These are phyloP conservation scores for Propithecus coquereli DNA, from an alignment of 2,113 vertebrate genomes.

Conservation along the genomic window DNA sequence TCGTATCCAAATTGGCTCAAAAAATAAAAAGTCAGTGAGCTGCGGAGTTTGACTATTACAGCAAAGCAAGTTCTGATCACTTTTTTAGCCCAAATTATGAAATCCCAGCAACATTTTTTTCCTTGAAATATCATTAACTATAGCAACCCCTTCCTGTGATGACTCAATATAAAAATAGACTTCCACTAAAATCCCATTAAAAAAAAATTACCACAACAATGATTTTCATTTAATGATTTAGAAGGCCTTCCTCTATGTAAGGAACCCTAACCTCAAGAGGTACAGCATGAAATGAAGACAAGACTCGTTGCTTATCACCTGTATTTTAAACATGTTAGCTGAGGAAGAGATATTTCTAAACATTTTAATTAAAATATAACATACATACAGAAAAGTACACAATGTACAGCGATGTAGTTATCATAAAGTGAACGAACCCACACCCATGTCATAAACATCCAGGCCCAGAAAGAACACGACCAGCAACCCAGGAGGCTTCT, in stretches of 20 bases:
- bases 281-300: background rate
- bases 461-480: background rate
- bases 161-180: background rate
- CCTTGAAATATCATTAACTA: background rate
- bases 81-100: background rate
- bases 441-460: background rate
- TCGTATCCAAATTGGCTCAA: background rate
- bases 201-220: background rate
- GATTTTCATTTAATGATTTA: background rate
- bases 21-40: background rate
- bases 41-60: background rate
- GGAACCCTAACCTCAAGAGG: background rate
- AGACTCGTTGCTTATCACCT: background rate
- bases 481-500: background rate
- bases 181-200: background rate
- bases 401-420: background rate
- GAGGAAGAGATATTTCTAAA: background rate
- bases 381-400: background rate
- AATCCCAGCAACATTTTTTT: background rate
- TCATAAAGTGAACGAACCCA: background rate
- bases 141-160: background rate
- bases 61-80: background rate
- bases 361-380: conserved; percentile 14
- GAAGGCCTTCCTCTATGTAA: background rate
- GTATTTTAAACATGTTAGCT: background rate